Evolutionary conservation across 2,888 invertebrate genomes (phyloP).

Genomic region (Osedax frankpressi): DNA sequence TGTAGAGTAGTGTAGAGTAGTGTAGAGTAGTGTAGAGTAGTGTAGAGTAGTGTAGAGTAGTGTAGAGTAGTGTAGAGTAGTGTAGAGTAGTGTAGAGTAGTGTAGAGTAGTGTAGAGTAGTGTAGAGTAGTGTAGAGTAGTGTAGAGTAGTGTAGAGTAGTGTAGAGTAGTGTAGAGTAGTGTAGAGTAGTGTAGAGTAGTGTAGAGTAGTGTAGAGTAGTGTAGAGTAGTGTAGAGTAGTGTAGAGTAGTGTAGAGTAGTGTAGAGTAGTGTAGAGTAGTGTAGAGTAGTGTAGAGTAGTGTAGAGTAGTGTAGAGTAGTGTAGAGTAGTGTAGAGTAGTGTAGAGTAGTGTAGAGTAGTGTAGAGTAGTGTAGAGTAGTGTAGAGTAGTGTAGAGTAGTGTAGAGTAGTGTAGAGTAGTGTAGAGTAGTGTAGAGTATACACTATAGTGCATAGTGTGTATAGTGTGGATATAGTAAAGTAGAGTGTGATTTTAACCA

Average conservation of each 20-base stretch:
- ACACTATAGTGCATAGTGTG: no score
- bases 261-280: not conserved
- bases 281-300: slow-evolving; percentile 1
- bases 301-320: slow-evolving; percentile 13
- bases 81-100: slow-evolving; percentile 23
- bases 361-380: not conserved
- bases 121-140: not conserved
- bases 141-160: slow-evolving; percentile 22
- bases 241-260: not conserved
- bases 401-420: not conserved
- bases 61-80: not conserved
- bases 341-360: not conserved
- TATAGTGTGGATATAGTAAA: no score
- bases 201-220: slow-evolving; percentile 11
- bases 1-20: slow-evolving; percentile 23
- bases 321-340: not conserved
- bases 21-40: slow-evolving; percentile 22
- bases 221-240: not conserved
- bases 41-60: slow-evolving; percentile 22
- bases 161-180: no score
- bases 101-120: slow-evolving; percentile 21
- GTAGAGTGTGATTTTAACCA: no score
- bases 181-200: slow-evolving; percentile 18
- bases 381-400: not conserved
- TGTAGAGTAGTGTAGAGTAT: not conserved